phyloP scores from a whole-genome alignment of 1,140 invertebrate genomes.

The Halictus rubicundus region DNA sequence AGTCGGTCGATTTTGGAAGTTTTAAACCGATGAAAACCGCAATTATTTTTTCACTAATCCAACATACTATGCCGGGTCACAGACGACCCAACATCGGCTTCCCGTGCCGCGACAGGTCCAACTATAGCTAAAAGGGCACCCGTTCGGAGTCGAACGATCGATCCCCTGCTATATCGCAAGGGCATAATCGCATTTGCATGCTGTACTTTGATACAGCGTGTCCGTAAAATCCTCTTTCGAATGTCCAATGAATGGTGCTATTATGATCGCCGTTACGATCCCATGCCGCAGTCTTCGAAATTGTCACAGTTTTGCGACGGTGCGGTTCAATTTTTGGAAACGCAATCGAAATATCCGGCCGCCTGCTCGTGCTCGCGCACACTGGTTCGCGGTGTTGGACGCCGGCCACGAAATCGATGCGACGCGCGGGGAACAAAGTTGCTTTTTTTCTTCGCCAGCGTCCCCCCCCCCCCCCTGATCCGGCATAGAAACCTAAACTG shows the following conservation, averaged over 20 bases:
- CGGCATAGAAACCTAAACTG: slow-evolving; percentile 21
- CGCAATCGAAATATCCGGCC: not conserved
- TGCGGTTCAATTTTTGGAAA: slow-evolving; percentile 18
- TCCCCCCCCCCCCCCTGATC: not conserved
- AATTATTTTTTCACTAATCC: too few relatives aligned
- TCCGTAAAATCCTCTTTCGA: slow-evolving; percentile 61
- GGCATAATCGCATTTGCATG: slow-evolving; percentile 62
- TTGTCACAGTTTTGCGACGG: slow-evolving; percentile 38
- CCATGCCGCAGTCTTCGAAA: slow-evolving; percentile 32
- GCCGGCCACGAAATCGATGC: not conserved
- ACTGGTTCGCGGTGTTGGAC: not conserved
- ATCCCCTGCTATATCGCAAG: slow-evolving; percentile 52
- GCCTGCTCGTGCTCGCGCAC: not conserved
- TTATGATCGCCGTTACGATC: slow-evolving; percentile 26
- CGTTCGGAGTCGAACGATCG: slow-evolving; percentile 50
- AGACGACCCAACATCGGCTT: slow-evolving; percentile 6
- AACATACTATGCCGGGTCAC: not conserved
- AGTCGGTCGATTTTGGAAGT: too few relatives aligned
- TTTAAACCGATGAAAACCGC: too few relatives aligned
- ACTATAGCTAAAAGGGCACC: slow-evolving; percentile 49
- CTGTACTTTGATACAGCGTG: slow-evolving; percentile 60
- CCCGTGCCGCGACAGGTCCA: too few relatives aligned
- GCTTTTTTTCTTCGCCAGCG: not conserved
- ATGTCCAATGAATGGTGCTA: slow-evolving; percentile 53
- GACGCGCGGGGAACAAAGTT: not conserved